These are phyloP conservation scores for Thelaira solivaga DNA, from an alignment of 2,888 invertebrate genomes.

Conservation along the genomic window DNA sequence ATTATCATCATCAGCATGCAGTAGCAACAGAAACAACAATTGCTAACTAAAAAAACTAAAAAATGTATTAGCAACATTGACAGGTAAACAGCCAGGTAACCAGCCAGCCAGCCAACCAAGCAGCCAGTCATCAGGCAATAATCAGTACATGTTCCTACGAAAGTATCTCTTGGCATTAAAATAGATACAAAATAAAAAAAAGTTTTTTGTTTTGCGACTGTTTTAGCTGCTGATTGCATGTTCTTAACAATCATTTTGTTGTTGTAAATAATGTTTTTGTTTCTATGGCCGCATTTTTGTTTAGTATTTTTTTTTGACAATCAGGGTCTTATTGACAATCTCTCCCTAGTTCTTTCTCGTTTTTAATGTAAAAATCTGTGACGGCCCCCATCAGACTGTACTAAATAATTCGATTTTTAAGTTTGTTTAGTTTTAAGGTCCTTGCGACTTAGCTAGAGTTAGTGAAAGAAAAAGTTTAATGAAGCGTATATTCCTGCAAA, in stretches of 20 bases:
- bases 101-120: too few species aligned
- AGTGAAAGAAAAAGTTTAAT: too few species aligned
- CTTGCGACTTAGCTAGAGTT: too few species aligned
- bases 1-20: conserved; percentile 49
- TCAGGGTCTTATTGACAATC: conserved; percentile 42
- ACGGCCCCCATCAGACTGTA: too few species aligned
- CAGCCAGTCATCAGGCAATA: too few species aligned
- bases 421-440: too few species aligned
- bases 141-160: neutral
- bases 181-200: too few species aligned
- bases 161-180: neutral
- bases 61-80: conserved; percentile 44
- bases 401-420: too few species aligned
- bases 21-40: neutral
- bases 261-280: neutral
- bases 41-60: conserved; percentile 25
- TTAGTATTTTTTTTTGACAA: conserved; percentile 29
- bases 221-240: conserved; percentile 49
- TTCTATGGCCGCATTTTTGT: conserved; percentile 22
- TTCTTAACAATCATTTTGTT: conserved; percentile 24
- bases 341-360: too few species aligned
- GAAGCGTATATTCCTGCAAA: too few species aligned
- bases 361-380: too few species aligned
- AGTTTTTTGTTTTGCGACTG: conserved; percentile 10
- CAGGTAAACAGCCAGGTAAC: conserved; percentile 26